Percentiles rank a stretch among this genome's conserved stretches.
Conservation (phyloP, 2,113 vertebrate genomes). For the Struthidea cinerea region DNA sequence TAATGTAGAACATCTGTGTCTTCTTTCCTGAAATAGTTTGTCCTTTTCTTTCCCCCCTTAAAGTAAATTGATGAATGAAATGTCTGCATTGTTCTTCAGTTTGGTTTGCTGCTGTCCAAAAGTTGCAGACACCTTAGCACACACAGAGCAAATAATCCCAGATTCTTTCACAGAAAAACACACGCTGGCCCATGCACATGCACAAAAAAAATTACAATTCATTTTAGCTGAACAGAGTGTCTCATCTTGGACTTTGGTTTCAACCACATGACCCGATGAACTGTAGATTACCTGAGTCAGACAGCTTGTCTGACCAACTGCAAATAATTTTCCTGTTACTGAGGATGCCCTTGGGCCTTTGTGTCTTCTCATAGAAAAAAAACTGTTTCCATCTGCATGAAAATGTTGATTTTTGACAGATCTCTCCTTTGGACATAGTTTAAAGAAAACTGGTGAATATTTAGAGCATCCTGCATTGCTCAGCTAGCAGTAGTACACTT, state of each 20-base stretch:
- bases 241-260: conserved; percentile 2
- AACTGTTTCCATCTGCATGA: conserved; percentile 28
- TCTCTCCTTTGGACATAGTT: not conserved
- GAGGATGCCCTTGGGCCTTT: conserved; percentile 24
- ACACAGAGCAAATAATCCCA: not conserved
- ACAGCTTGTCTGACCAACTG: conserved; percentile 33
- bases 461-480: not conserved
- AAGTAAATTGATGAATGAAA: conserved; percentile 18
- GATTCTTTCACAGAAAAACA: not conserved
- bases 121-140: not conserved
- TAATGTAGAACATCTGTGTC: conserved; percentile 38
- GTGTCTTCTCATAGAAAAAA: not conserved
- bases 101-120: conserved; percentile 11
- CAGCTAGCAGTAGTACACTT: not conserved
- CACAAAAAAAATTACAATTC: not conserved
- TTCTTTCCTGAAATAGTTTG: conserved; percentile 1
- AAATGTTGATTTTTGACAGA: conserved; percentile 29
- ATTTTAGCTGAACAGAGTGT: not conserved
- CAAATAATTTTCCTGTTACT: conserved; percentile 44
- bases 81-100: not conserved
- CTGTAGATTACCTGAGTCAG: conserved; percentile 55
- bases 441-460: not conserved
- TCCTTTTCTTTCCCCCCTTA: not conserved
- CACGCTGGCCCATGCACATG: rapidly evolving
- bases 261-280: conserved; percentile 22